phyloP scores from a whole-genome alignment of 2,797 vertebrate species.

The Urocyon cinereoargenteus region DNA sequence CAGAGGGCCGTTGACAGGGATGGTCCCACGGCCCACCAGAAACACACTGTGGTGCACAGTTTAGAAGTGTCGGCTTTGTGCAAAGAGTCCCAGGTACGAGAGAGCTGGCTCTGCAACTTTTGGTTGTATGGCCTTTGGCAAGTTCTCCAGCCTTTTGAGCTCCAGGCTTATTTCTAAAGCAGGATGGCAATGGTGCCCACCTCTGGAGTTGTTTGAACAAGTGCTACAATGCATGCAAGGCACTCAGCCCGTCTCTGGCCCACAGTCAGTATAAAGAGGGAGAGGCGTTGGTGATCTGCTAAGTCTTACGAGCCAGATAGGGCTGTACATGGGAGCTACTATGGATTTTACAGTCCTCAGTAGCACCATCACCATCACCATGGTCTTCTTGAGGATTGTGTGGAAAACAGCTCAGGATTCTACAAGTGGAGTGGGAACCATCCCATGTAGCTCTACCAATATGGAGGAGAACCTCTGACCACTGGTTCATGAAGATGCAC shows the following conservation, averaged over 20 bases:
- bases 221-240: fast-evolving
- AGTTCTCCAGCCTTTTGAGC: not conserved
- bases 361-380: not conserved
- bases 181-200: not conserved
- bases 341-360: not conserved
- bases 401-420: not conserved
- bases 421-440: not conserved
- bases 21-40: not conserved
- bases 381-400: not conserved
- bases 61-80: not conserved
- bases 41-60: fast-evolving
- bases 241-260: not conserved
- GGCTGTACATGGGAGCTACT: not conserved
- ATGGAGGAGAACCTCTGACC: not conserved
- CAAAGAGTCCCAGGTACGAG: not conserved
- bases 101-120: not conserved
- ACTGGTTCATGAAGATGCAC: not conserved
- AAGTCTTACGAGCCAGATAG: not conserved
- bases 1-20: not conserved
- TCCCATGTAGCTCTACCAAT: fast-evolving
- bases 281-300: not conserved
- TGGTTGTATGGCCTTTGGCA: not conserved
- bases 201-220: not conserved
- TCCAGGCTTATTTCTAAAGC: not conserved
- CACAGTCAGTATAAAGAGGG: not conserved